Evolutionary conservation across 2,113 vertebrate species (phyloP).

Genomic region (Platanista minor): DNA sequence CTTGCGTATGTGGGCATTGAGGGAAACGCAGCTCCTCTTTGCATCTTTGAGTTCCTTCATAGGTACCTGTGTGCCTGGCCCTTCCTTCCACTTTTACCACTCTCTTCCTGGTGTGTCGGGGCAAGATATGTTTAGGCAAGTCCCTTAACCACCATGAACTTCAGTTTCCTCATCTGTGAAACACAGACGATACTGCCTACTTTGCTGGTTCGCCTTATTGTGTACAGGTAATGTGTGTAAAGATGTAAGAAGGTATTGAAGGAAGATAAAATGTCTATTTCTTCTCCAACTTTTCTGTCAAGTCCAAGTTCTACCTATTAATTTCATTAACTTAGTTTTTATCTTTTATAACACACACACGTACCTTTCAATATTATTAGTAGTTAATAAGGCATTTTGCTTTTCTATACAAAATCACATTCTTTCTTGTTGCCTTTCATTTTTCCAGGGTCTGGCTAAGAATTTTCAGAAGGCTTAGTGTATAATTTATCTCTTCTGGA

Average conservation of each 20-base stretch:
- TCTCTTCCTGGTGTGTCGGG: not conserved
- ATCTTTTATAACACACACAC: not conserved
- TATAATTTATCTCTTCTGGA: conserved; percentile 56
- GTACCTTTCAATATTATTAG: not conserved
- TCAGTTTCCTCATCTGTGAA: not conserved
- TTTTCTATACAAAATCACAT: not conserved
- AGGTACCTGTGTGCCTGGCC: not conserved
- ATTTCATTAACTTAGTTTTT: not conserved
- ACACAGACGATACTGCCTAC: not conserved
- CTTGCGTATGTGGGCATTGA: not conserved
- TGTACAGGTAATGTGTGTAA: not conserved
- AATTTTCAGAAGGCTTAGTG: conserved; percentile 23
- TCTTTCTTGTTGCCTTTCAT: conserved; percentile 32
- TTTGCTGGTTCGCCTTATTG: not conserved
- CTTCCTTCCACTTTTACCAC: not conserved
- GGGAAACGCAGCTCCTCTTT: not conserved
- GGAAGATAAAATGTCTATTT: not conserved
- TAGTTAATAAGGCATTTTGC: not conserved
- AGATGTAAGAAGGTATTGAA: not conserved
- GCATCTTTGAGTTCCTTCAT: not conserved
- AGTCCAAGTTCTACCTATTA: not conserved
- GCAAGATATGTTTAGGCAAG: not conserved
- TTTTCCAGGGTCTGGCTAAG: conserved; percentile 27
- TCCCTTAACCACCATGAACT: not conserved
- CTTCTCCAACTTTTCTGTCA: not conserved